These are phyloP conservation scores for Cheilosia vernalis DNA, from an alignment of 2,888 invertebrate species.

Conservation along the genomic window DNA sequence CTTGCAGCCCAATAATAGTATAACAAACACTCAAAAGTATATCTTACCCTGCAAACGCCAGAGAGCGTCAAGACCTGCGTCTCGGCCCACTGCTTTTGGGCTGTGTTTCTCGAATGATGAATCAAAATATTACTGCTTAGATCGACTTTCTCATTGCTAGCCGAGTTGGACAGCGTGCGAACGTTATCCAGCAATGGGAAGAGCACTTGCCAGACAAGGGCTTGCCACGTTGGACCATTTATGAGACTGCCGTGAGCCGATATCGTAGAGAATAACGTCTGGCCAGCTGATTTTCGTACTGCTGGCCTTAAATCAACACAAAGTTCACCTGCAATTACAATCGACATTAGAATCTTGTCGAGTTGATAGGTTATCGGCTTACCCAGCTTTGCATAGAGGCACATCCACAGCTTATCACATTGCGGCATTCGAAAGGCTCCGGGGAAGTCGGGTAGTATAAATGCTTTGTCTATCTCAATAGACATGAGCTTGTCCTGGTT, in stretches of 20 bases:
- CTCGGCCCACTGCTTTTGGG: constrained; percentile 99
- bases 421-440: constrained; percentile 93
- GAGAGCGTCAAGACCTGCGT: constrained; percentile 96
- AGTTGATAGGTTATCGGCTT: neutral
- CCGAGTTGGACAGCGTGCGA: constrained; percentile 86
- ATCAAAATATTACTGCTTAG: constrained; percentile 97
- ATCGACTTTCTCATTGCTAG: constrained; percentile 89
- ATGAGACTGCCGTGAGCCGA: constrained; percentile 96
- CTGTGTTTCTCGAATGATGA: constrained; percentile 99
- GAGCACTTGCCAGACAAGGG: constrained; percentile 96
- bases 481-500: constrained; percentile 93
- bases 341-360: neutral
- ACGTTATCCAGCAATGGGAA: constrained; percentile 98
- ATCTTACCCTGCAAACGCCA: constrained; percentile 92
- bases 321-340: constrained; percentile 87
- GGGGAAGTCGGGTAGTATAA: constrained; percentile 93
- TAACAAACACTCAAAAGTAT: too few species aligned
- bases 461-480: constrained; percentile 89
- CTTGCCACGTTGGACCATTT: constrained; percentile 95
- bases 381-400: constrained; percentile 92
- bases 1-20: too few species aligned
- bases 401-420: constrained; percentile 98
- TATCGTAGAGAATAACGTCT: constrained; percentile 98
- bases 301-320: constrained; percentile 98
- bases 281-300: constrained; percentile 97